Evolutionary conservation across 2,113 vertebrate species (phyloP).

Genomic region (Bostrychus sinensis): DNA sequence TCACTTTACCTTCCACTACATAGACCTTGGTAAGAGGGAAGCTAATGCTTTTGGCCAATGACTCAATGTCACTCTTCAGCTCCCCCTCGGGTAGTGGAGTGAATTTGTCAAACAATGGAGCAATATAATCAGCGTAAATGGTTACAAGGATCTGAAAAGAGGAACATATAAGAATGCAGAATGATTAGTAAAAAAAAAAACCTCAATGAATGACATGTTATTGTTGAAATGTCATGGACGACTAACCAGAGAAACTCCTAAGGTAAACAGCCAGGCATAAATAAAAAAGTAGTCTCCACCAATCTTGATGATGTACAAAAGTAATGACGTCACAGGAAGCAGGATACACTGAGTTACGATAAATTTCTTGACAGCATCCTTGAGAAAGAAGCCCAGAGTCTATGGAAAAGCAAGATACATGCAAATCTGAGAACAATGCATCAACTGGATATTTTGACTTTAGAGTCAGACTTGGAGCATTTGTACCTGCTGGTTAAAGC

Average conservation of each 20-base stretch:
- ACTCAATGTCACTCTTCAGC: constrained; percentile 91
- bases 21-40: constrained; percentile 98
- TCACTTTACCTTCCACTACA: constrained; percentile 91
- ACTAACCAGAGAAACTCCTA: constrained; percentile 95
- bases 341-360: constrained; percentile 96
- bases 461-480: too few species aligned
- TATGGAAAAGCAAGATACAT: constrained; percentile 55
- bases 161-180: not conserved
- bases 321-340: constrained; percentile 93
- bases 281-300: constrained; percentile 99
- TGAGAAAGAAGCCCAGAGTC: constrained; percentile 95
- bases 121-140: constrained; percentile 99
- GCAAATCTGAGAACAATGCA: not conserved
- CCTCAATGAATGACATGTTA: not conserved
- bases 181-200: not conserved
- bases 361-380: constrained; percentile 97
- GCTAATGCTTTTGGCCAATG: constrained; percentile 91
- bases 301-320: constrained; percentile 98
- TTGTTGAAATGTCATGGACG: too few species aligned
- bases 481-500: constrained; percentile 97
- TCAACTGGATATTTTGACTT: not conserved
- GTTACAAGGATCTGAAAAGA: constrained; percentile 91
- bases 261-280: constrained; percentile 97
- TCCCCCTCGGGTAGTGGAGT: constrained; percentile 94
- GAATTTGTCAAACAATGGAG: constrained; percentile 98